These are phyloP conservation scores for Malurus melanocephalus DNA, from an alignment of 2,113 vertebrate genomes.

Conservation along the genomic window DNA sequence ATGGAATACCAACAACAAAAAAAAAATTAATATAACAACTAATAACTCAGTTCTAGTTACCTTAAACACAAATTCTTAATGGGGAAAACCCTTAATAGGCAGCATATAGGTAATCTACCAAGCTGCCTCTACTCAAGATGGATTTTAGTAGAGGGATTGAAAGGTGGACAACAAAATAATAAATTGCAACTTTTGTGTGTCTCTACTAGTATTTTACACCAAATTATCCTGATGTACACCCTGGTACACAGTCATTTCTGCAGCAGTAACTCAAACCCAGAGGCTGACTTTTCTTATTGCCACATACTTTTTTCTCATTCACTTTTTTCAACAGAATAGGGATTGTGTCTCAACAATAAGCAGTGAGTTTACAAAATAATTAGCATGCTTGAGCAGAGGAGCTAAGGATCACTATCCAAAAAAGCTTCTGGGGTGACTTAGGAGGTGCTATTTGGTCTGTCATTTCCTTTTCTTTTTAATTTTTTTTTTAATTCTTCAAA, in stretches of 20 bases:
- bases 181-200: background rate
- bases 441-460: background rate
- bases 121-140: background rate
- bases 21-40: background rate
- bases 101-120: background rate
- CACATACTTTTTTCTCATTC: background rate
- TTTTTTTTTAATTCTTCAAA: background rate
- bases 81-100: background rate
- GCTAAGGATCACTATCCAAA: background rate
- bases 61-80: background rate
- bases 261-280: background rate
- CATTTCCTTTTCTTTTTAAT: background rate
- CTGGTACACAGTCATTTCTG: background rate
- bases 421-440: background rate
- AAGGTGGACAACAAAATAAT: background rate
- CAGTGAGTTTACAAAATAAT: background rate
- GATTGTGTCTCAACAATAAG: fast-evolving
- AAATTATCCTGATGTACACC: background rate
- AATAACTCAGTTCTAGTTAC: background rate
- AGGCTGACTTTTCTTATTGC: background rate
- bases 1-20: background rate
- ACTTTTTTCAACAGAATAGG: background rate
- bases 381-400: background rate
- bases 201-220: background rate
- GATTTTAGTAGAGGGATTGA: background rate